Evolutionary conservation across 2,797 vertebrate genomes (phyloP), one percentile per base, ranked within the genome.

Genomic region (Florisuga fusca): DNA sequence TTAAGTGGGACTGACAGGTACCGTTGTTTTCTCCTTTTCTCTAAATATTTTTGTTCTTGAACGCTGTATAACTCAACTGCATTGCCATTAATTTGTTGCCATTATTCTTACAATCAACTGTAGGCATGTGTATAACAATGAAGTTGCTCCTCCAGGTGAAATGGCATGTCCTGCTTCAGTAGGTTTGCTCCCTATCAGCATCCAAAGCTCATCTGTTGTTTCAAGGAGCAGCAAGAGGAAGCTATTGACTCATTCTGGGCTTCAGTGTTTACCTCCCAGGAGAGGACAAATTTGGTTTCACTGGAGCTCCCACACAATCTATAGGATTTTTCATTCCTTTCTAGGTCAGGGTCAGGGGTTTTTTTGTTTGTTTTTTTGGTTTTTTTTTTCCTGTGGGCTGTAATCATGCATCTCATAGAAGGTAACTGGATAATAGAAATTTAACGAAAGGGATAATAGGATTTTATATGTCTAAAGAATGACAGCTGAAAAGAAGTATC

Each of bases 401-500:
- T 88, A 91, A 82, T 87, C 87, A 76, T 46, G 71, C 80, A 91
- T 84, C 79, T 95, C 76, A 54, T 22, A 92, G 69, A 88, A 78
- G 66, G 73, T 93, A 93, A 92, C 76, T 53, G 89, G 87, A 92
- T 96, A 96, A 93, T 79, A 90, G 31, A 82, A 89, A 71, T 92
- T 91, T 67, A 84, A 57, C 76, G 91, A 66, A 76, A 93, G 33
- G 85, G 73, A 84, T 94, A 93, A 96, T 29, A 81, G 87, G 94
- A 84, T 93, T 90, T 91, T 71, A 78, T 46, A 33, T 59, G 67
- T 67, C 45, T 63, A 86, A 91, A 95, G 94, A 92, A 88, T 86
- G 87, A 73, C 92, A 94, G 76, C 87, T 92, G 87, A 78, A 95
- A 89, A 91, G 83, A 92, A 76, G n/a, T 88, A 89, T 58, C 92